Evolutionary conservation across 1,140 invertebrate genomes (phyloP).

Genomic region (Apolygus lucorum): DNA sequence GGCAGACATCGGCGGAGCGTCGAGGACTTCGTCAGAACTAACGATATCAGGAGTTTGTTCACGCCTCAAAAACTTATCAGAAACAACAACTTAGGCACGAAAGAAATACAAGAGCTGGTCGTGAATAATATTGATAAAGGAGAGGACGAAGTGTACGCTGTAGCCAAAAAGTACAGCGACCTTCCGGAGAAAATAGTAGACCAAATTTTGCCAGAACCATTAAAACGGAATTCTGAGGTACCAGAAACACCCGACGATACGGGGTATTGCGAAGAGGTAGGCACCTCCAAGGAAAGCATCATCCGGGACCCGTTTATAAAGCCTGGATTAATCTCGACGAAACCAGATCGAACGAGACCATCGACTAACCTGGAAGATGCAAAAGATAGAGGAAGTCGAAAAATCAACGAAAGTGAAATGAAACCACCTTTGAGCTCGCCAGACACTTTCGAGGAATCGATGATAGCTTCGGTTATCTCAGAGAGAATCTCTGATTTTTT

Average conservation of each 20-base stretch:
- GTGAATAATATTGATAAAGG: background rate
- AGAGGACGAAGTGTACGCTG: background rate
- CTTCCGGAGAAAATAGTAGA: background rate
- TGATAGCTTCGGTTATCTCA: no score
- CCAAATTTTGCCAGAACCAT: background rate
- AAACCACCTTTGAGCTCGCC: no score
- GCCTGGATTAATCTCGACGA: no score
- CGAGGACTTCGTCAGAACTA: background rate
- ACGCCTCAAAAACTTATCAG: background rate
- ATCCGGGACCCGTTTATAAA: background rate
- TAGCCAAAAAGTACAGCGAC: background rate
- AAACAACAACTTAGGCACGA: no score
- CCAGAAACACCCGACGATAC: no score
- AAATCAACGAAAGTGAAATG: no score
- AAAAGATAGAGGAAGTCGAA: no score
- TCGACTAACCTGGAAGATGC: no score
- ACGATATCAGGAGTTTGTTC: background rate
- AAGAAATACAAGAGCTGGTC: background rate
- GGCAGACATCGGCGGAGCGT: background rate
- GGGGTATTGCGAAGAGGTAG: background rate
- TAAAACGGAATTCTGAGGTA: background rate
- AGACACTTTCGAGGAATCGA: no score
- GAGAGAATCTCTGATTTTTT: no score
- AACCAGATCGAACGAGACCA: no score
- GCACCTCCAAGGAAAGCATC: background rate